Evolutionary conservation across 2,888 invertebrate species (phyloP).

Genomic region (Nymphalis polychloros): DNA sequence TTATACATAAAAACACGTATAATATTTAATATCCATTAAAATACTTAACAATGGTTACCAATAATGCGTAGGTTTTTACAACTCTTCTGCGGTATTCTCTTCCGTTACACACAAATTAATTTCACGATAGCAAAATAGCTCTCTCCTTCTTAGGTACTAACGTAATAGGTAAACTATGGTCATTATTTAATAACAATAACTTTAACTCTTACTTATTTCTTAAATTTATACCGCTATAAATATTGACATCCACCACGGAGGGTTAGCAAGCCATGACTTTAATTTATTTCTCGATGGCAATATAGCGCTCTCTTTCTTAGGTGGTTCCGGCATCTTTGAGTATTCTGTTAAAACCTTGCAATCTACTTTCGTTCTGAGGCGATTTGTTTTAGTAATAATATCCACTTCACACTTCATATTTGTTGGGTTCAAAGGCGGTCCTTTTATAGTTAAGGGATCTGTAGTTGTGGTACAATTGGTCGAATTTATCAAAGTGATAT

Average conservation of each 20-base stretch:
- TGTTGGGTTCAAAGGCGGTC: conserved; percentile 52
- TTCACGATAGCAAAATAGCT: no score
- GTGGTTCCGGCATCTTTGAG: conserved; percentile 62
- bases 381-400: conserved; percentile 55
- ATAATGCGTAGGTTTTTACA: no score
- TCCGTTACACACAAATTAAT: no score
- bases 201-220: no score
- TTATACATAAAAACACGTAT: no score
- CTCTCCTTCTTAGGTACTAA: no score
- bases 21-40: no score
- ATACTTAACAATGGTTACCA: no score
- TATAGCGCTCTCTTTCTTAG: conserved; percentile 46
- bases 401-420: conserved; percentile 64
- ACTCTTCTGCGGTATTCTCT: no score
- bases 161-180: no score
- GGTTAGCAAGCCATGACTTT: conserved; percentile 64
- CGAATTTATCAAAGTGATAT: conserved; percentile 38
- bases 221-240: conserved; percentile 60
- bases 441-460: conserved; percentile 62
- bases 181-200: no score
- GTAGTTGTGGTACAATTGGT: conserved; percentile 50
- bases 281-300: conserved; percentile 60
- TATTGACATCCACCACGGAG: conserved; percentile 74
- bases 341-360: conserved; percentile 61
- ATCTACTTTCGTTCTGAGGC: conserved; percentile 56